Base-by-base conservation (phyloP, 2,797 vertebrate species). In the Sebastes trivittatus region DNA sequence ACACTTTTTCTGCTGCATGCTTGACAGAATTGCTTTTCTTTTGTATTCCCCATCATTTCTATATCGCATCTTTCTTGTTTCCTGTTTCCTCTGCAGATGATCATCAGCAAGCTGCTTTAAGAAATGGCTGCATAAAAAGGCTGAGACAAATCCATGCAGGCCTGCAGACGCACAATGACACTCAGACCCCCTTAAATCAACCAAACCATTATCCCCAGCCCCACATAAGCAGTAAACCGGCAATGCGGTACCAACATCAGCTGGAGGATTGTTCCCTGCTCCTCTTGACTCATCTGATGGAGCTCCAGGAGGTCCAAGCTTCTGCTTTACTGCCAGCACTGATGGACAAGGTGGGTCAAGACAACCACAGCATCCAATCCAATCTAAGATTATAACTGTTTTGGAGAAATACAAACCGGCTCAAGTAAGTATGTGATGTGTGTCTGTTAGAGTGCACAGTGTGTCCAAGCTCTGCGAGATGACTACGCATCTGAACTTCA, bases 231-330 rank as follows among this genome's bases (percentile, higher is more conserved):
- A 62, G 62, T 16, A 13, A 27, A 27, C 23, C 25, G 0, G 58
- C n/a, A 20, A 27, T 36, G 11, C 65, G 77, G 68, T 68, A 76
- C 54, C 60, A 63, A 18, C 20, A 63, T 6, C 84, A 78, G 4
- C 82, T 94, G 77, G 89, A 87, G 7, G 77, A 93, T 25, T 95
- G 91, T 74, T 78, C 82, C 11, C 72, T 89, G 73, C 56, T 83
- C 67, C 91, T 96, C 38, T 61, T 96, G 78, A 90, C 52, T 22
- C 87, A 81, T 58, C 87, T 96, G 54, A 86, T 89, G 36, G 92
- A 92, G 81, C 81, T 92, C 23, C 96, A 96, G 20, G 95, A 96
- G 1, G 56, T 82, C 30, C 92, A 94, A 76, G 84, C 87, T 18
- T 87, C 79, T 58, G 75, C 23, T 11, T 62, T 94, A 58, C 85